Base-by-base conservation (phyloP, 1,140 invertebrate species). In the Heliconius congener region DNA sequence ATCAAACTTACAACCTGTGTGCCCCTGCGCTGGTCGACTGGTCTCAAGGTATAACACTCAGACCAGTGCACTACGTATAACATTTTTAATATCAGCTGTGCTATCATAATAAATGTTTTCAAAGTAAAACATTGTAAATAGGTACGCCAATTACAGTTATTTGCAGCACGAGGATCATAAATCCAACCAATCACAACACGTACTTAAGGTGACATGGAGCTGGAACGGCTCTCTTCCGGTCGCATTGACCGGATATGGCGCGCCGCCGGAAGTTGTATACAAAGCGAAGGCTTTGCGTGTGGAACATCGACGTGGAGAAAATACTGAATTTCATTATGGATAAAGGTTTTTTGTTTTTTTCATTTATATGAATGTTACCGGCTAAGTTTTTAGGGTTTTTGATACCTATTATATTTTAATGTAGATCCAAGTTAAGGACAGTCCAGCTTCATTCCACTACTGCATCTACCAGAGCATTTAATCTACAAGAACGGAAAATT, bases 271-370 rank as follows among this genome's bases (percentile, higher is more conserved):
- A 92, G 91, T 91, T 91, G 92, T 92, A 92, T 93, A 94, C 92
- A 93, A 93, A 93, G 91, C 90, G 91, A 88, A 92, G 90, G 87
- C 90, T 92, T 94, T 86, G 91, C 92, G 92, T 93, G 90, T 82
- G 30, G 74, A 79, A 79, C 76, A 73, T 75, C 72, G 71, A 60
- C 70, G 18, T 70, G 70, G 18, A 72, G 34, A n/a, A 72, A 72
- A 42, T 71, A 37, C 71, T 39, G 18, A 27, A 19, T 72, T 72
- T 37, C n/a, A 72, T 72, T 72, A 72, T 8, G 34, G 37, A 72
- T 19, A 60, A 76, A 23, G n/a, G 13, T 52, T 52, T 19, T 19
- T 52, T 18, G 8, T 8, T 0, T 19, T 30, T 23, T 46, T 76
- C 42, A 46, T 76, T n/a, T 39, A 52, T 71, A 30, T 2, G 27